phyloP scores from a whole-genome alignment of 2,797 vertebrate genomes.

The Girardinus metallicus region DNA sequence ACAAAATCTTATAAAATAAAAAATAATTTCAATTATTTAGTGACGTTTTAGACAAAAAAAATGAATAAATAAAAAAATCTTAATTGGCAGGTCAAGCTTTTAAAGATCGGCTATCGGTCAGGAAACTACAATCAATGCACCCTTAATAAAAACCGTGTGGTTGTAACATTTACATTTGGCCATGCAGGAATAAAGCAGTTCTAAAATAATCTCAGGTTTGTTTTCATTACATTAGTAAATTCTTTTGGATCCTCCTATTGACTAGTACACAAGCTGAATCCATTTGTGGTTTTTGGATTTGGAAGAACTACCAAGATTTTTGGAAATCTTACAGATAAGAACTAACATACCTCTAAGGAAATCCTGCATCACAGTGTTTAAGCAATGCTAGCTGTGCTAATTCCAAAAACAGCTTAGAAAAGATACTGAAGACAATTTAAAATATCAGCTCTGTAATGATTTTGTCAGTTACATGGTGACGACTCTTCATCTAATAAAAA shows the following conservation, averaged over 20 bases:
- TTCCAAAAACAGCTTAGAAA: not conserved
- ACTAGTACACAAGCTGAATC: too few relatives aligned
- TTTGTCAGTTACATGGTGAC: not conserved
- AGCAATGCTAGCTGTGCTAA: not conserved
- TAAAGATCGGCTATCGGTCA: not conserved
- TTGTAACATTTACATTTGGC: too few relatives aligned
- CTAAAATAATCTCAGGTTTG: too few relatives aligned
- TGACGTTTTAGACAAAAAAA: not conserved
- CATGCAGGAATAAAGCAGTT: too few relatives aligned
- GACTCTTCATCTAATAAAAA: not conserved
- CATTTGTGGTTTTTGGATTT: too few relatives aligned
- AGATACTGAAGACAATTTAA: not conserved
- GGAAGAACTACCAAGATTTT: not conserved
- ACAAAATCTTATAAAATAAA: too few relatives aligned
- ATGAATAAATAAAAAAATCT: not conserved
- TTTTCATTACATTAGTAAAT: too few relatives aligned
- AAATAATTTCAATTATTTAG: too few relatives aligned
- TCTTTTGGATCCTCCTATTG: too few relatives aligned
- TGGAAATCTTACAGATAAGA: not conserved
- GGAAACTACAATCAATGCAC: not conserved
- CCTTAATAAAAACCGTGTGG: not conserved
- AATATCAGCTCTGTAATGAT: not conserved
- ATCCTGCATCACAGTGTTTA: not conserved
- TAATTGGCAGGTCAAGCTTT: not conserved
- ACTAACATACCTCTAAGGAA: not conserved